phyloP scores from a whole-genome alignment of 2,888 invertebrate species.

The Synanthedon formicaeformis region DNA sequence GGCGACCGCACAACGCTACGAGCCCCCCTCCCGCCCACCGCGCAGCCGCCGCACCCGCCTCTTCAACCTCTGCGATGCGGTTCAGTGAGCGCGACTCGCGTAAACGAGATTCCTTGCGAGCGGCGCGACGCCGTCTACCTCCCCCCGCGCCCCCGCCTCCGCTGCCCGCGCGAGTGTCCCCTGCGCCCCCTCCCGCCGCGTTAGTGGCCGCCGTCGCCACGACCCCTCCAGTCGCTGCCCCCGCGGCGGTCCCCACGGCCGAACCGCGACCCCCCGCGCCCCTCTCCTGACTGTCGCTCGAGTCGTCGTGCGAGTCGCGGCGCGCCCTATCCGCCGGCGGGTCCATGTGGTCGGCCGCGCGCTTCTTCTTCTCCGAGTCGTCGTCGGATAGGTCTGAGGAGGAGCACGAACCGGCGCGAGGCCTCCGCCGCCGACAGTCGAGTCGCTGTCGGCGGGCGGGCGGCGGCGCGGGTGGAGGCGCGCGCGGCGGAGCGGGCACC shows the following conservation, averaged over 20 bases:
- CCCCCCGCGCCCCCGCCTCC: constrained; percentile 9
- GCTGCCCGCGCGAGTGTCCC: constrained; percentile 10
- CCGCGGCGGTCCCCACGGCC: constrained; percentile 11
- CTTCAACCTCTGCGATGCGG: constrained; percentile 88
- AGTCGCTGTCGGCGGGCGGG: constrained; percentile 44
- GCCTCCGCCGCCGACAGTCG: constrained; percentile 46
- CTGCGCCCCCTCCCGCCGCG: constrained; percentile 25
- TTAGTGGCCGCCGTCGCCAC: constrained; percentile 52
- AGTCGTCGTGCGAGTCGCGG: constrained; percentile 86
- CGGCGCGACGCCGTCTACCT: constrained; percentile 43
- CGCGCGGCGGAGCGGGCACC: constrained; percentile 21
- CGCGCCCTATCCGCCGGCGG: constrained; percentile 74
- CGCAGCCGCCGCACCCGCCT: constrained; percentile 71
- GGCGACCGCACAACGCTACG: constrained; percentile 57
- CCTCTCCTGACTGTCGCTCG: constrained; percentile 86
- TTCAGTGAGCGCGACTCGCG: constrained; percentile 88
- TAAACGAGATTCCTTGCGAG: constrained; percentile 63
- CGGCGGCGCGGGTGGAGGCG: constrained; percentile 39
- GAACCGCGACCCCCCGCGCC: constrained; percentile 55
- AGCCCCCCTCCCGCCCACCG: constrained; percentile 47
- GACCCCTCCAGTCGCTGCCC: constrained; percentile 24
- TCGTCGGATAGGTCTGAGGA: constrained; percentile 95
- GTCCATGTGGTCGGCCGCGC: constrained; percentile 74
- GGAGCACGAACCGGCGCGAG: constrained; percentile 83
- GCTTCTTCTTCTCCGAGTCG: constrained; percentile 86